Base-by-base conservation (phyloP, 2,888 invertebrate species). In the Polia nebulosa region DNA sequence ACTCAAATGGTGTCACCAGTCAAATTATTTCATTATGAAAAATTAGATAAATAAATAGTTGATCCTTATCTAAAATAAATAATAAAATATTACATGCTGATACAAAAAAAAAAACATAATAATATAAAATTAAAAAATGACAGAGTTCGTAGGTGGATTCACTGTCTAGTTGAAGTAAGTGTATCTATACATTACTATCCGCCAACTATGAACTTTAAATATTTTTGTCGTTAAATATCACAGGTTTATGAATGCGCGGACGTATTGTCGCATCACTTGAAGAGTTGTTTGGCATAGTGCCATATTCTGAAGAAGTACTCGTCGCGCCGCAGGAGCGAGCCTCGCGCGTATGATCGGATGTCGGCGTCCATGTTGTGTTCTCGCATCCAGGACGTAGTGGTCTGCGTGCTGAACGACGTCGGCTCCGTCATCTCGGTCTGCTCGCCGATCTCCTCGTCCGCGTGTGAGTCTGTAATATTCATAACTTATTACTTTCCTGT, bases 251-350 rank as follows among this genome's bases (percentile, higher is more conserved):
- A 84, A 80, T 95, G 90, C 97, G 96, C 72, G 68, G 65, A 72
- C 62, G 79, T 63, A 69, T 66, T 61, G 72, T 69, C 74, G 79
- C 83, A 85, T 96, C 97, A 98, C 94, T 98, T 97, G 94, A 98
- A 98, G 74, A 98, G 96, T 91, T 98, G 97, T 87, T 97, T 97
- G 83, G 98, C 98, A 88, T 98, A 97, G 92, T 97, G 97, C 98
- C 98, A 99, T 94, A 99, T 98, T 84, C 98, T 97, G 97, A 99
- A 99, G 97, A 99, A 99, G 96, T 99, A 99, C 95, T 99, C 99
- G 91, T 99, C 98, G 87, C 97, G 97, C 81, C 98, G 96, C 60
- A 98, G 96, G 61, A 99, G 96, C 70, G 97, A 97, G 78, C 98
- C 98, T 83, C 98, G 97, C n/a, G 98, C 98, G 93, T 99, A 99